A percentile compares a stretch with the other conserved stretches of the same genome.
Evolutionary conservation across 2,113 vertebrate species (phyloP).

Genomic region (Mesembrinibis cayennensis): DNA sequence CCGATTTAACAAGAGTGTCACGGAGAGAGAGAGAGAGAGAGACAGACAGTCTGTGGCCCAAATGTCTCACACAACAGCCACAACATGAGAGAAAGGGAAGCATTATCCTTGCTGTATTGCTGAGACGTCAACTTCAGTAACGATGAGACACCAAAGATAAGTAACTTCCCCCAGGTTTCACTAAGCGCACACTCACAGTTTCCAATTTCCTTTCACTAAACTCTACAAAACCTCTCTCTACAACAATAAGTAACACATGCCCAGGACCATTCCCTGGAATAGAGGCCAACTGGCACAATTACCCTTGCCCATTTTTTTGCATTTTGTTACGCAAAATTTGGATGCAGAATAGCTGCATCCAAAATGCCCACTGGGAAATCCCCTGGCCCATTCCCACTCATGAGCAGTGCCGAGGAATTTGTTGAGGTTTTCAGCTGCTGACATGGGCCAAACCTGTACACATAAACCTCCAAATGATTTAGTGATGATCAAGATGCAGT

Average conservation of each 20-base stretch:
- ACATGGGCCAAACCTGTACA: neutral
- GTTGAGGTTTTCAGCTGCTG: neutral
- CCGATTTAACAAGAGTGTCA: neutral
- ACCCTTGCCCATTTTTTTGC: neutral
- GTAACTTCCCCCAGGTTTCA: neutral
- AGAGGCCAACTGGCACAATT: neutral
- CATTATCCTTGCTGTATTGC: neutral
- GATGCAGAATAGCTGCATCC: neutral
- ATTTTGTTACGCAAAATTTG: neutral
- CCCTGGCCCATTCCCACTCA: neutral
- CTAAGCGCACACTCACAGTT: fast-evolving
- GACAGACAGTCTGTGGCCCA: neutral
- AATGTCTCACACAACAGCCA: neutral
- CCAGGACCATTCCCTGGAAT: neutral
- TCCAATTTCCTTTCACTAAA: neutral
- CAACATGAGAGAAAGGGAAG: neutral
- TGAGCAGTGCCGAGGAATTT: fast-evolving
- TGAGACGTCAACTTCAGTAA: neutral
- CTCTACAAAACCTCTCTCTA: neutral
- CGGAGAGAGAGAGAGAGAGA: neutral
- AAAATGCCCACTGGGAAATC: neutral
- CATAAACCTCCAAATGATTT: neutral
- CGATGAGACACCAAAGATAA: neutral
- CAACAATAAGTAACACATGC: neutral
- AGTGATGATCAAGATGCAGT: neutral